phyloP scores from a whole-genome alignment of 2,113 vertebrate genomes.

The Oriolus oriolus region DNA sequence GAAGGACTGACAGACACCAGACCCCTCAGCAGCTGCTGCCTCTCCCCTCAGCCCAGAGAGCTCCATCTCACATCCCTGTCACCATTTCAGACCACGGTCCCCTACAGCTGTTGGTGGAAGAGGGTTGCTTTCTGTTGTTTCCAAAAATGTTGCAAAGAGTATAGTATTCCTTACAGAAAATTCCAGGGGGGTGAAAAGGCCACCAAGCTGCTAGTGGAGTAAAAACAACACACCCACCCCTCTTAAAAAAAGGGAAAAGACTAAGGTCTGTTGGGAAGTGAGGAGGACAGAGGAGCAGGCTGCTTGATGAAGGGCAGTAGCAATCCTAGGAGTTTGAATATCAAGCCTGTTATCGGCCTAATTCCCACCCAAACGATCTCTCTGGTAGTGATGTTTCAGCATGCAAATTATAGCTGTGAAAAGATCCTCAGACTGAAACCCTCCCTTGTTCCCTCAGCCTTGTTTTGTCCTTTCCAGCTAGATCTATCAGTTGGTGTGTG shows the following conservation, averaged over 20 bases:
- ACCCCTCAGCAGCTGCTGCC: background rate
- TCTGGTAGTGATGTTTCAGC: background rate
- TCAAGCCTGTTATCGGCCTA: background rate
- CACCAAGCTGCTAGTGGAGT: background rate
- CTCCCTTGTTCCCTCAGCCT: background rate
- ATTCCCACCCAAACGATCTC: background rate
- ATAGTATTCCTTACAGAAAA: background rate
- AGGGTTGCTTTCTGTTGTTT: background rate
- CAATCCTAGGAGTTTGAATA: background rate
- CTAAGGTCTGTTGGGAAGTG: background rate
- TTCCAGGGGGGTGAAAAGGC: background rate
- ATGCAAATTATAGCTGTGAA: background rate
- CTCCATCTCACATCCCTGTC: background rate
- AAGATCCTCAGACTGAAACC: background rate
- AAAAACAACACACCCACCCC: background rate
- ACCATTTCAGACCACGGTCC: background rate
- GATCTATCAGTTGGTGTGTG: slow-evolving; percentile 32
- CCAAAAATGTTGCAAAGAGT: background rate
- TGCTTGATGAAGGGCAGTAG: background rate
- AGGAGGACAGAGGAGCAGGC: background rate
- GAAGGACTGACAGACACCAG: background rate
- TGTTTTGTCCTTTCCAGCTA: slow-evolving; percentile 10
- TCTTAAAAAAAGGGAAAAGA: background rate
- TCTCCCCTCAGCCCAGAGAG: background rate
- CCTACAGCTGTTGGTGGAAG: background rate